Evolutionary conservation across 1,140 invertebrate genomes (phyloP), one percentile per base, ranked within the genome.

Genomic region (Sitophilus oryzae): DNA sequence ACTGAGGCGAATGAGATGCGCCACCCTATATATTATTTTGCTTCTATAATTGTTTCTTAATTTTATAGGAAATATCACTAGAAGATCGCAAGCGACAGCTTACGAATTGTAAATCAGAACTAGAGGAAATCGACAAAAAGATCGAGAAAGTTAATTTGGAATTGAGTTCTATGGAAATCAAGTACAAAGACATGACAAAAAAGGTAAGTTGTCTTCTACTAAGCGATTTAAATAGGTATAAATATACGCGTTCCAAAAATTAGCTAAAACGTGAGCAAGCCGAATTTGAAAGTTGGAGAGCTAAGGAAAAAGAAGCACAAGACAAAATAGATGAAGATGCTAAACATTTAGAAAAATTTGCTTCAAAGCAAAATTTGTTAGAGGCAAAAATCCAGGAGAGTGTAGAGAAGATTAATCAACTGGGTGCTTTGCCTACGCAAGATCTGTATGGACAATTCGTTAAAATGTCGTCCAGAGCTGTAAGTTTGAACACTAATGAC

Each of bases 271-370:
- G 65, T 20, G 81, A 83, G 60, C 86, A 91, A 61, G 66, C 79
- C 18, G 89, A 92, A 63, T 73, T 93, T 5, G 91, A 94, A 64
- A 84, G 83, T 58, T 88, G 84, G 79, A 85, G 90, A 68, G 77
- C 80, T 44, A 89, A 90, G 73, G 94, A 98, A 76, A 90, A 94
- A 76, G 93, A 97, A 71, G 85, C 88, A 2, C 91, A 97, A 73
- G 94, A 98, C 67, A 91, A 91, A 68, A 91, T 99, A 66, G 91
- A 94, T 66, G 91, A 98, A 63, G 94, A 98, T 75, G 87, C 94
- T 0, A 96, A 96, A 71, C 93, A 96, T 66, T 76, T 98, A 25
- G 96, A 98, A 69, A 96, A 96, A 73, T 89, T 97, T 75, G 90
- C 92, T 0, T 90, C 91, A n/a, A 98, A 97, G 72, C 90, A 96